Evolutionary conservation across 1,140 invertebrate genomes (phyloP).

Genomic region (Euwallacea fornicatus): DNA sequence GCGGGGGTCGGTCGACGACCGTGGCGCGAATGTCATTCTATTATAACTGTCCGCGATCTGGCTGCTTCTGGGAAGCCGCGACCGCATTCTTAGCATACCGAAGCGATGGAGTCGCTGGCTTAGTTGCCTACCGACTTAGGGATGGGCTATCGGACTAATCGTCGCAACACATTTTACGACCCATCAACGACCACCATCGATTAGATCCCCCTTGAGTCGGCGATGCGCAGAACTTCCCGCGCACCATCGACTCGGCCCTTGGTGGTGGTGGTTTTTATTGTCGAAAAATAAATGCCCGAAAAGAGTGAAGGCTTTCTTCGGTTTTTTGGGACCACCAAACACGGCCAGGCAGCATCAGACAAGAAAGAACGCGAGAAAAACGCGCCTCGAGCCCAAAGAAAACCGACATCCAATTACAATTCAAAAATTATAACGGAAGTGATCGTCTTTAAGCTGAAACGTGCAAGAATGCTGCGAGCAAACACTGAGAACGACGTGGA

Average conservation of each 20-base stretch:
- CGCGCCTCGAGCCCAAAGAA: conserved; percentile 28
- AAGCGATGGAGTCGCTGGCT: conserved; percentile 15
- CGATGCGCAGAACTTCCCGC: no score
- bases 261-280: no score
- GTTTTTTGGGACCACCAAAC: conserved; percentile 32
- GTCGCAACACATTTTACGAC: neutral
- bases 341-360: conserved; percentile 20
- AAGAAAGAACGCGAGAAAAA: conserved; percentile 34
- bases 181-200: neutral
- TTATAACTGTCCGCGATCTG: conserved; percentile 48
- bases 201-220: no score
- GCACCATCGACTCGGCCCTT: no score
- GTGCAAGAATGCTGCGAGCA: conserved; percentile 36
- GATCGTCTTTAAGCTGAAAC: conserved; percentile 40
- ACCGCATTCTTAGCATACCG: conserved; percentile 39
- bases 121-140: conserved; percentile 5
- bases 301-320: conserved; percentile 12
- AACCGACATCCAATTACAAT: conserved; percentile 43
- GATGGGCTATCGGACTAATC: neutral
- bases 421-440: conserved; percentile 45
- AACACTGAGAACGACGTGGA: conserved; percentile 34
- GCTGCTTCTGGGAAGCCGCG: conserved; percentile 44
- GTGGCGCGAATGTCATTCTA: conserved; percentile 50
- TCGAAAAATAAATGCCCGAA: no score
- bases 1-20: conserved; percentile 46